These are phyloP conservation scores for Chaetorhynchus papuensis DNA, from an alignment of 2,113 vertebrate species.

Conservation along the genomic window DNA sequence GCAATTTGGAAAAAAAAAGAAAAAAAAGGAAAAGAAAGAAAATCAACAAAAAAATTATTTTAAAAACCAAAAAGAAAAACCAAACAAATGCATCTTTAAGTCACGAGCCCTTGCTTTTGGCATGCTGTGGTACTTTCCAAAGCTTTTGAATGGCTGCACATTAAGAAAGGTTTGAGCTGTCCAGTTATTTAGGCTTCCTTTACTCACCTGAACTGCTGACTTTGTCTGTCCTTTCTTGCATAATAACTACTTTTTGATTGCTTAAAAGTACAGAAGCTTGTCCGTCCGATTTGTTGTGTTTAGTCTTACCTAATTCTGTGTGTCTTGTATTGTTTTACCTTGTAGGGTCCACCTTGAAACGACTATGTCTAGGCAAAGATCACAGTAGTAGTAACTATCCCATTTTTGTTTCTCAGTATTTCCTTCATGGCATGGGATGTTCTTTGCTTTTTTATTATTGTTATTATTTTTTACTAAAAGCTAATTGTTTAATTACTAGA, in stretches of 20 bases:
- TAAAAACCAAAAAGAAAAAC: not conserved
- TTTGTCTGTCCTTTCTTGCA: constrained; percentile 75
- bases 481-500: constrained; percentile 26
- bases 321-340: constrained; percentile 96
- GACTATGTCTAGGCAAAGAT: constrained; percentile 99
- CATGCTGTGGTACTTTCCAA: constrained; percentile 49
- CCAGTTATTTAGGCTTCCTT: constrained; percentile 64
- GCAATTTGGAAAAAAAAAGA: not conserved
- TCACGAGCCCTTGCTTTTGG: constrained; percentile 54
- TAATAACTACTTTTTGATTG: constrained; percentile 79
- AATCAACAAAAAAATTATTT: not conserved
- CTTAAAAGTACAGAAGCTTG: constrained; percentile 84
- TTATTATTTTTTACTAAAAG: constrained; percentile 52
- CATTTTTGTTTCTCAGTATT: constrained; percentile 82
- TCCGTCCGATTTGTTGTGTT: constrained; percentile 75
- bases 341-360: constrained; percentile 99
- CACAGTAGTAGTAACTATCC: constrained; percentile 99
- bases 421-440: constrained; percentile 79
- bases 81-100: constrained; percentile 53
- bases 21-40: not conserved
- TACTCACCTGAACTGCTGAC: constrained; percentile 72
- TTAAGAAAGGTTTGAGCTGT: constrained; percentile 63
- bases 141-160: constrained; percentile 68
- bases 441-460: not conserved
- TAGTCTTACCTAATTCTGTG: constrained; percentile 88